These are phyloP conservation scores for Idaea aversata DNA, from an alignment of 2,888 invertebrate genomes.

Conservation along the genomic window DNA sequence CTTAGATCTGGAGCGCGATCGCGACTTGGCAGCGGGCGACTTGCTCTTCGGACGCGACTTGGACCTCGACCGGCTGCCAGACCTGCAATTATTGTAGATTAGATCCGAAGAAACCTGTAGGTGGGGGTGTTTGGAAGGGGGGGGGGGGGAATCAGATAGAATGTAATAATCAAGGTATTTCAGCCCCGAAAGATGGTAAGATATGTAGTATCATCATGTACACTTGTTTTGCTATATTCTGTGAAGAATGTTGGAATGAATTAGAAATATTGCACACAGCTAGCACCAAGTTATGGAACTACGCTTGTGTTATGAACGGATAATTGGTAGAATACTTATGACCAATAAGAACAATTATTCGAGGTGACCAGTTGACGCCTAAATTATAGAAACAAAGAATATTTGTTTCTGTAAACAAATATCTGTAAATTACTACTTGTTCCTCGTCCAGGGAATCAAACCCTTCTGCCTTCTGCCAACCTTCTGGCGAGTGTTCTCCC, in stretches of 20 bases:
- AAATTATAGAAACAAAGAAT: no score
- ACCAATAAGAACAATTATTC: no score
- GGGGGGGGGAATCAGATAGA: constrained; percentile 51
- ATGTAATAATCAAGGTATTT: constrained; percentile 65
- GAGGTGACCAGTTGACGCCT: no score
- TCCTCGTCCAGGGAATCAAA: no score
- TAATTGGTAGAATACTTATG: no score
- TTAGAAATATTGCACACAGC: neutral
- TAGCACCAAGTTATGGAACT: no score
- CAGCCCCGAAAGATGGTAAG: constrained; percentile 82
- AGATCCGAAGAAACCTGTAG: constrained; percentile 2
- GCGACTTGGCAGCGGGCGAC: constrained; percentile 88
- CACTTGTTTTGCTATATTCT: neutral
- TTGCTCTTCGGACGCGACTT: constrained; percentile 85
- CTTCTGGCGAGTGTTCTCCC: no score
- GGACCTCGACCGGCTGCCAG: constrained; percentile 67
- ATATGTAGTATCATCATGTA: constrained; percentile 67
- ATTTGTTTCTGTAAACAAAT: no score
- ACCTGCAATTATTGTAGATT: neutral
- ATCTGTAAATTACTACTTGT: no score
- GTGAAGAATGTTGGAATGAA: neutral
- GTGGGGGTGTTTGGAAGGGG: neutral
- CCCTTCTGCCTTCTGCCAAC: no score
- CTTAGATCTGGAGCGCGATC: constrained; percentile 88
- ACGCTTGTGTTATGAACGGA: no score